Base-by-base conservation (phyloP, 2,113 vertebrate species). In the Paralichthys olivaceus region DNA sequence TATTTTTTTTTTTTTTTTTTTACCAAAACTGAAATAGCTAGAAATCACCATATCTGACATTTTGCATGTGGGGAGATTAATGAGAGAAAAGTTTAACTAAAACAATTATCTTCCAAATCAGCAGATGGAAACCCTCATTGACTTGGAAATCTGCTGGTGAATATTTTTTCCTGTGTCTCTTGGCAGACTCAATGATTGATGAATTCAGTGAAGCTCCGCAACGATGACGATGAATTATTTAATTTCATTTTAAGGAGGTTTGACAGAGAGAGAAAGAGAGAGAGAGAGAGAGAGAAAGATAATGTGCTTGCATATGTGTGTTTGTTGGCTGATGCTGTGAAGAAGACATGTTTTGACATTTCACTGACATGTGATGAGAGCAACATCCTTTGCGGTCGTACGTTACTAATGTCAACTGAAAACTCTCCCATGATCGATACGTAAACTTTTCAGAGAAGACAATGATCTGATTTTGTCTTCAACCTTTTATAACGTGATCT, bases 201-300 rank as follows among this genome's bases (percentile, higher is more conserved):
- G 71, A 19, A 80, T 82, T 79, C 81, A 74, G 28, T 34, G 37
- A 70, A 60, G 59, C 65, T 78, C 64, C 5, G 49, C 26, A 53
- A 58, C 37, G 57, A 49, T 49, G 60, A 67, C 15, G 23, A 80
- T 87, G 13, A 75, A 91, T 88, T 69, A 87, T 88, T 88, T 34
- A 71, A 81, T 64, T n/a, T 23, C 12, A 8, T 60, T 78, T 78
- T 60, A 74, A 76, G 53, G 47, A 76, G 57, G 67, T 57, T 56
- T 81, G 67, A 83, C 53, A 17, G 60, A 51, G 12, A 56, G 61
- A 49, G 37, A 47, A 7, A 25, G 23, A 51, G 14, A 7, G 12
- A 22, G 23, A 56, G 11, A 6, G 19, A 13, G n/a, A 0, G 15
- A 66, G 51, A 69, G 4, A 60, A 12, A 57, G 47, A 17, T 12